Percentiles rank a stretch among this genome's conserved stretches.
Conservation (phyloP, 2,888 invertebrate species). For the Drosophila merina region DNA sequence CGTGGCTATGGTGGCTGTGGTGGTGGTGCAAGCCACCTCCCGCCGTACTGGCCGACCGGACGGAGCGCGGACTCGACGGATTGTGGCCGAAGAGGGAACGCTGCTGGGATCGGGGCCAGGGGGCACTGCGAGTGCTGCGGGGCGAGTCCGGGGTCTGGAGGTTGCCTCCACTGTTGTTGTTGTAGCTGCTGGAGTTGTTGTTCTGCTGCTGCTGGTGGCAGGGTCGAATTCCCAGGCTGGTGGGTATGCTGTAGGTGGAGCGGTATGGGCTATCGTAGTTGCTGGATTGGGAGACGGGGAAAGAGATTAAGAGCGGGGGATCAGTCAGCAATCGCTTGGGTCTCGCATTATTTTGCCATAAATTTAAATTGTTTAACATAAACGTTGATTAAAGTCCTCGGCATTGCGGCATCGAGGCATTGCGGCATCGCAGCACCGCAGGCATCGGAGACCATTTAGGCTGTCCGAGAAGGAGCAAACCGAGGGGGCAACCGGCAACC, state of each 20-base stretch:
- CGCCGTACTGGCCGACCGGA: conserved; percentile 87
- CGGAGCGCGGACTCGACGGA: conserved; percentile 92
- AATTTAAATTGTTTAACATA: conserved; percentile 81
- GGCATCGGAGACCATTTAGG: conserved; percentile 54
- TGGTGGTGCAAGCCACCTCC: conserved; percentile 81
- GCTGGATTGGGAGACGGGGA: conserved; percentile 47
- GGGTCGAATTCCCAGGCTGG: conserved; percentile 83
- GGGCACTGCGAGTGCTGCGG: conserved; percentile 92
- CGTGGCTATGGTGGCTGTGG: conserved; percentile 78
- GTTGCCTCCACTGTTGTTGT: conserved; percentile 76
- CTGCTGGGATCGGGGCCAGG: conserved; percentile 90
- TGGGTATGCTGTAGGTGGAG: conserved; percentile 85
- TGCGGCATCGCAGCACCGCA: neutral
- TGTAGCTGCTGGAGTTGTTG: conserved; percentile 80
- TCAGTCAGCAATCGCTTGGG: conserved; percentile 69
- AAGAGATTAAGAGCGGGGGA: conserved; percentile 22
- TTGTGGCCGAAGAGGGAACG: conserved; percentile 91
- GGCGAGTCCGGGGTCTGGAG: conserved; percentile 88
- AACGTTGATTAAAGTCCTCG: conserved; percentile 77
- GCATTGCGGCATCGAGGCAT: conserved; percentile 12
- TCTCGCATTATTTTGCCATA: conserved; percentile 79
- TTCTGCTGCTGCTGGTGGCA: conserved; percentile 77
- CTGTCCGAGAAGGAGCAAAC: conserved; percentile 52
- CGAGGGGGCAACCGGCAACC: neutral
- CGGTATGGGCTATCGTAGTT: conserved; percentile 85